Percentiles rank a stretch among this genome's conserved stretches.
Evolutionary conservation across 2,888 invertebrate species (phyloP).

Genomic region (Teinopalpus imperialis): DNA sequence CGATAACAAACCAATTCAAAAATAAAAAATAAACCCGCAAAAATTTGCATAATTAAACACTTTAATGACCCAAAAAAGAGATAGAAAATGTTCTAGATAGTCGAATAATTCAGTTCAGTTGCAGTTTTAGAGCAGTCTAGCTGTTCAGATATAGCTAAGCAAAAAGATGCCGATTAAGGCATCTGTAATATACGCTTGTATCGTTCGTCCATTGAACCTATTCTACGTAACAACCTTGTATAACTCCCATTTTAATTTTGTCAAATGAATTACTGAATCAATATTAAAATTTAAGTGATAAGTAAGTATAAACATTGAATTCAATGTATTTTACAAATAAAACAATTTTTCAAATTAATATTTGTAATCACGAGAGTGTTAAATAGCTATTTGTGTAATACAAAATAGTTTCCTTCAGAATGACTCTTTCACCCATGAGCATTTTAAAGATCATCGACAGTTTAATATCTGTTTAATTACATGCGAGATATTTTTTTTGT

Average conservation of each 20-base stretch:
- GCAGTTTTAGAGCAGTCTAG: conserved; percentile 35
- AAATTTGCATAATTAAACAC: too few relatives aligned
- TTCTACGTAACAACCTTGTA: conserved; percentile 31
- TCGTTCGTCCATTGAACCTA: conserved; percentile 67
- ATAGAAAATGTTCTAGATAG: neutral
- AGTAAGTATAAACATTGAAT: conserved; percentile 27
- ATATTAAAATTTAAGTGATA: conserved; percentile 17
- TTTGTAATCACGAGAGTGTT: conserved; percentile 33
- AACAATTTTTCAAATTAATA: conserved; percentile 38
- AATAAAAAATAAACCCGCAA: too few relatives aligned
- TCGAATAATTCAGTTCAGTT: conserved; percentile 19
- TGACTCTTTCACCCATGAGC: too few relatives aligned
- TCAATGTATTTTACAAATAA: conserved; percentile 37
- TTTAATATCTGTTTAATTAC: too few relatives aligned
- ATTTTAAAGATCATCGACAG: conserved; percentile 2
- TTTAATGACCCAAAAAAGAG: too few relatives aligned
- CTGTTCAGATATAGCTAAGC: conserved; percentile 57
- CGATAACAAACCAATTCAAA: too few relatives aligned
- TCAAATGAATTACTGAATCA: conserved; percentile 15
- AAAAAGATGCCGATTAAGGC: conserved; percentile 47
- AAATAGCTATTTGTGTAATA: conserved; percentile 36
- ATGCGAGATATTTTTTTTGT: too few relatives aligned
- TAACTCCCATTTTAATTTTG: conserved; percentile 11
- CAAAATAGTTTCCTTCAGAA: too few relatives aligned
- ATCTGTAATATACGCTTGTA: conserved; percentile 76